These are phyloP conservation scores for Silurus lanzhouensis DNA, from an alignment of 2,797 vertebrate genomes.

Conservation along the genomic window DNA sequence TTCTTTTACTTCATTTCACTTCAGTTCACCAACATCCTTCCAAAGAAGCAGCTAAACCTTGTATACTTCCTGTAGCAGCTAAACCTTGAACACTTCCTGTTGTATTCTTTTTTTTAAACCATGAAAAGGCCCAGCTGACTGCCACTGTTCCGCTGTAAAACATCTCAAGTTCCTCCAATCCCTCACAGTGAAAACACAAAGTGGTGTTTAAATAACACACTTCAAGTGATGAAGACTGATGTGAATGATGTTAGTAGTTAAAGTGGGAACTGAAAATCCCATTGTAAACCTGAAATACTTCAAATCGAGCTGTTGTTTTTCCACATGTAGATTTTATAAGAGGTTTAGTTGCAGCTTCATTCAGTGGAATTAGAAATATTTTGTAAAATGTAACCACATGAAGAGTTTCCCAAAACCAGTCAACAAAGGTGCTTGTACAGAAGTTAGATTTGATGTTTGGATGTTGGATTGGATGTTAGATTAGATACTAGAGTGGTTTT, in stretches of 20 bases:
- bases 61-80: slow-evolving; percentile 4
- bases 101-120: background rate
- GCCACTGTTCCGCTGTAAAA: background rate
- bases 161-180: background rate
- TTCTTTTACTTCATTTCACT: no score
- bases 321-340: background rate
- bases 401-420: no score
- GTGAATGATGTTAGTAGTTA: no score
- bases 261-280: background rate
- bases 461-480: no score
- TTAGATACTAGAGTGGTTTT: no score
- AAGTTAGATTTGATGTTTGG: no score
- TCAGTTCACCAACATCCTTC: no score
- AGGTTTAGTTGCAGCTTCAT: background rate
- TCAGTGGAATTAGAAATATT: background rate
- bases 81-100: background rate
- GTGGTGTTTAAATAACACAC: background rate
- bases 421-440: no score
- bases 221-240: no score
- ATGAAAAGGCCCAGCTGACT: background rate
- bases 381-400: background rate
- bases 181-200: background rate
- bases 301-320: background rate
- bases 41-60: background rate
- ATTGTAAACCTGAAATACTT: background rate